phyloP scores from a whole-genome alignment of 2,113 vertebrate species.

The Hyla sarda region DNA sequence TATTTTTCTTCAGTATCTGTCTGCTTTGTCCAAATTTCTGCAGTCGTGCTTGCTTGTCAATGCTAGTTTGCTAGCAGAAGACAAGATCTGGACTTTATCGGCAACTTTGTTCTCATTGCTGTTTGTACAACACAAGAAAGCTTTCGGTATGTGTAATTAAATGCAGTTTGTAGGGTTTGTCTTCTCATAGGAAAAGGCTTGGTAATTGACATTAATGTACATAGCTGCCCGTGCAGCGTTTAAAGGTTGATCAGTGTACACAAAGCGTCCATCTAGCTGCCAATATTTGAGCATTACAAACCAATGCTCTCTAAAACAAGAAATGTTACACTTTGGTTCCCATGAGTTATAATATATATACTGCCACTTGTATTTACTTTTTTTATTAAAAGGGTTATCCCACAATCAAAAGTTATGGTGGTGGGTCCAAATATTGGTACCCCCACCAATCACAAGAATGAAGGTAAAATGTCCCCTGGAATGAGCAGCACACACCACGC shows the following conservation, averaged over 20 bases:
- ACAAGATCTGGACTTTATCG: constrained; percentile 79
- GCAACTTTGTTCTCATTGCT: constrained; percentile 75
- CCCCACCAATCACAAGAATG: no score
- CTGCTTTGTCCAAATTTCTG: constrained; percentile 81
- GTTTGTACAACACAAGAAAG: constrained; percentile 69
- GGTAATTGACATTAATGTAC: background rate
- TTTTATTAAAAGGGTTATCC: no score
- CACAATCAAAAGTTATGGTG: no score
- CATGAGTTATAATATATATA: no score
- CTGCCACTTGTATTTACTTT: no score
- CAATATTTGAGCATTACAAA: background rate
- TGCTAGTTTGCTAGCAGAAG: constrained; percentile 74
- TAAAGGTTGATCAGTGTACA: background rate
- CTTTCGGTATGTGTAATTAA: constrained; percentile 51
- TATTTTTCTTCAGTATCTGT: constrained; percentile 80
- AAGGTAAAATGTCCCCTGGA: no score
- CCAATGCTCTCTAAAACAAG: no score
- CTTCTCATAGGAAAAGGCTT: background rate
- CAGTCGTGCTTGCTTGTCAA: constrained; percentile 78
- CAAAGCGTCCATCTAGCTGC: background rate
- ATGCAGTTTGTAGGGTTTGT: background rate
- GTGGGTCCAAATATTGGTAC: no score
- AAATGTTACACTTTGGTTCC: no score
- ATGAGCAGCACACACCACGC: no score
- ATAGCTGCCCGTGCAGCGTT: background rate